Conservation (phyloP, 2,797 vertebrate species). For the Cottoperca gobio region DNA sequence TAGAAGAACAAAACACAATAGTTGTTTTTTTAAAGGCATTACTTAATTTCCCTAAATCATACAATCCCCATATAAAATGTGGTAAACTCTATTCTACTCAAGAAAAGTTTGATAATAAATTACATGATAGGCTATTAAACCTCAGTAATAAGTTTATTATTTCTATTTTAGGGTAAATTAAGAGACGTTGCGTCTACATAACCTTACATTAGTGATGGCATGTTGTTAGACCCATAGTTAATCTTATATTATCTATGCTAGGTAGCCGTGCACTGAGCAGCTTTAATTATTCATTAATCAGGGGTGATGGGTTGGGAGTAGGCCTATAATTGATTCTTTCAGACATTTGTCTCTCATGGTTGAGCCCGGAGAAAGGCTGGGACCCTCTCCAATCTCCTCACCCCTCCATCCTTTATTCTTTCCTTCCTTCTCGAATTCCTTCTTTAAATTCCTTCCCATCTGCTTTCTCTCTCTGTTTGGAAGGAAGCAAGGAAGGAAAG, state of each 20-base stretch:
- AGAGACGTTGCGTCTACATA: constrained; percentile 33
- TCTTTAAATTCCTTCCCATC: constrained; percentile 15
- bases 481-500: background rate
- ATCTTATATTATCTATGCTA: constrained; percentile 68
- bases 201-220: constrained; percentile 43
- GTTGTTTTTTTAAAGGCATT: background rate
- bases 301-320: constrained; percentile 63
- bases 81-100: background rate
- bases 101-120: background rate
- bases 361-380: constrained; percentile 48
- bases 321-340: constrained; percentile 79
- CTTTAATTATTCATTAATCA: constrained; percentile 83
- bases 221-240: constrained; percentile 50
- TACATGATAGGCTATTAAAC: background rate
- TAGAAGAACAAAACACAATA: background rate
- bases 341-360: constrained; percentile 76
- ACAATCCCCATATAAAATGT: no score
- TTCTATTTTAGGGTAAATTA: constrained; percentile 34
- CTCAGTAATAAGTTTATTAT: background rate
- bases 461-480: constrained; percentile 1
- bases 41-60: background rate
- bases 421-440: constrained; percentile 19
- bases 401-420: constrained; percentile 24
- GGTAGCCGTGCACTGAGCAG: constrained; percentile 55
- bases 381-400: constrained; percentile 55